A percentile compares a stretch with the other conserved stretches of the same genome.
phyloP scores from a whole-genome alignment of 2,797 vertebrate genomes.

The Buphagus erythrorhynchus region DNA sequence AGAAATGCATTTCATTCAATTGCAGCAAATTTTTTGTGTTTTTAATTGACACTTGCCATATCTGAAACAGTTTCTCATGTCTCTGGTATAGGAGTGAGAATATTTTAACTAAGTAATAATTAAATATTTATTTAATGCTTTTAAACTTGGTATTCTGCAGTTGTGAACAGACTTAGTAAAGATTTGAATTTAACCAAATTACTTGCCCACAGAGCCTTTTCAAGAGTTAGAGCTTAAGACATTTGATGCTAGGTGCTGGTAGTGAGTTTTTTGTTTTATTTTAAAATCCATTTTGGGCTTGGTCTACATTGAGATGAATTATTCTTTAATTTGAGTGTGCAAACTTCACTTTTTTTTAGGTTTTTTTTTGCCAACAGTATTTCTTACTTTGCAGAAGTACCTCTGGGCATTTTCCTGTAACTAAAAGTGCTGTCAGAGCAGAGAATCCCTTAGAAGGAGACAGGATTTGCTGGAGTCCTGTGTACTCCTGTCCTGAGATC shows the following conservation, averaged over 20 bases:
- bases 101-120: background rate
- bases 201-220: background rate
- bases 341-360: background rate
- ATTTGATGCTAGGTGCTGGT: background rate
- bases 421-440: background rate
- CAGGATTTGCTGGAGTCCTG: rapidly evolving
- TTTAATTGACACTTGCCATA: background rate
- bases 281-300: background rate
- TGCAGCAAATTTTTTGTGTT: background rate
- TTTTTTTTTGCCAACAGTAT: background rate
- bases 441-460: background rate
- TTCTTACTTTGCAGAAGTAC: background rate
- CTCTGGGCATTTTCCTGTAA: background rate
- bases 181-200: background rate
- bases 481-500: background rate
- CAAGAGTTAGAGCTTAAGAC: background rate
- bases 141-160: background rate
- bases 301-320: background rate
- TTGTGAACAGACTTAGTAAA: background rate
- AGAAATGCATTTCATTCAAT: background rate
- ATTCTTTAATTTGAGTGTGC: background rate
- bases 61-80: background rate
- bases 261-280: background rate
- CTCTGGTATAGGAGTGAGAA: background rate
- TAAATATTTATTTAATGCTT: background rate